These are phyloP conservation scores for Deilephila porcellus DNA, from an alignment of 2,888 invertebrate genomes.

Conservation along the genomic window DNA sequence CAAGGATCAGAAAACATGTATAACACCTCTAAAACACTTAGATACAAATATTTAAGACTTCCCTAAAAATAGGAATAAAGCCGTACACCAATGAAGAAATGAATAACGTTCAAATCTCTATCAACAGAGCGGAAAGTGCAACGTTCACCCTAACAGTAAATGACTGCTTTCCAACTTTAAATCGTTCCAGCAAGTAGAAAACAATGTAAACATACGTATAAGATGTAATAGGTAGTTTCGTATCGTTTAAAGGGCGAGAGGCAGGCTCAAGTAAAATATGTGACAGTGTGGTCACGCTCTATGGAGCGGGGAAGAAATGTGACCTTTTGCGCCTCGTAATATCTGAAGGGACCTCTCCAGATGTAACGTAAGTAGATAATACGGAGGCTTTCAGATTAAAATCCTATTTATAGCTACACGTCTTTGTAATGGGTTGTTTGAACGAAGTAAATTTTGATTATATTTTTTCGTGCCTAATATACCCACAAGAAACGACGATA, in stretches of 20 bases:
- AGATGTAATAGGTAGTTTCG: slow-evolving; percentile 48
- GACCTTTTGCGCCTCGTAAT: slow-evolving; percentile 62
- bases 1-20: no score
- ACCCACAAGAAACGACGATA: no score
- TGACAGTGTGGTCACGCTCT: slow-evolving; percentile 74
- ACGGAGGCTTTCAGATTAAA: slow-evolving; percentile 34
- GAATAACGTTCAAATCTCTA: not conserved
- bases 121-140: not conserved
- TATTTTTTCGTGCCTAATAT: no score
- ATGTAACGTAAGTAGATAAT: slow-evolving; percentile 39
- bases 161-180: not conserved
- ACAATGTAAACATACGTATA: slow-evolving; percentile 45
- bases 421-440: not conserved
- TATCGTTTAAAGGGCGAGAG: slow-evolving; percentile 56
- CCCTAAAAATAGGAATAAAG: no score
- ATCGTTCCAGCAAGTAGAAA: slow-evolving; percentile 29
- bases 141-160: not conserved
- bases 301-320: slow-evolving; percentile 75
- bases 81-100: not conserved
- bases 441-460: not conserved
- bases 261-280: slow-evolving; percentile 75
- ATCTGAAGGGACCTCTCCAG: slow-evolving; percentile 50
- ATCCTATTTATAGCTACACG: not conserved
- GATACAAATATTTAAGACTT: no score
- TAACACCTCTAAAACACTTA: no score